phyloP scores from a whole-genome alignment of 2,113 vertebrate genomes.

The Diadophis punctatus region DNA sequence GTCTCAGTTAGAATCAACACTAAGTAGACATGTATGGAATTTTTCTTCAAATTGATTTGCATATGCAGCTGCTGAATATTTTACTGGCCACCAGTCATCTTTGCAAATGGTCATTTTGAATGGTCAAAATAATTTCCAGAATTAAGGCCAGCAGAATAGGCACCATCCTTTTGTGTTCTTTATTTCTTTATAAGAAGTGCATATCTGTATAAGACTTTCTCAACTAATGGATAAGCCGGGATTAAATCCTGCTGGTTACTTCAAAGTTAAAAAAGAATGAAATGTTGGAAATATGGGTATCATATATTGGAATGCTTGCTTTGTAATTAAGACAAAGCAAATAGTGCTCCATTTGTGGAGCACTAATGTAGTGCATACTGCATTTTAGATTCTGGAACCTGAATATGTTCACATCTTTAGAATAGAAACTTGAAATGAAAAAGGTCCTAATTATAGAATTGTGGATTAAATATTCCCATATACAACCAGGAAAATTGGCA shows the following conservation, averaged over 20 bases:
- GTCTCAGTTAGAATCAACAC: too few relatives aligned
- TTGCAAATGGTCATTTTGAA: background rate
- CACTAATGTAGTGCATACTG: background rate
- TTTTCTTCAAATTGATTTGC: background rate
- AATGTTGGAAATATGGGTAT: background rate
- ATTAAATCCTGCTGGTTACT: background rate
- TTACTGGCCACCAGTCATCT: background rate
- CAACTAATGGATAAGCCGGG: constrained; percentile 1
- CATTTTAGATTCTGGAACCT: background rate
- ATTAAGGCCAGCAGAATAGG: background rate
- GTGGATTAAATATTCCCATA: background rate
- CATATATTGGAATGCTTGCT: background rate
- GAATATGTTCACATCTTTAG: background rate
- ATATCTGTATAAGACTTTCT: background rate
- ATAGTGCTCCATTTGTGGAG: background rate
- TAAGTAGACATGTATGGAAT: background rate
- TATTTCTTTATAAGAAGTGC: background rate
- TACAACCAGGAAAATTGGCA: background rate
- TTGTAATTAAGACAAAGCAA: background rate
- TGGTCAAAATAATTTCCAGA: background rate
- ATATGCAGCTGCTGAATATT: background rate
- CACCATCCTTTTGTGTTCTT: background rate
- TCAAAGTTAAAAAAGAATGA: background rate
- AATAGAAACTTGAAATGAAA: background rate
- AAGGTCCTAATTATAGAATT: background rate